Percentiles rank a stretch among this genome's conserved stretches.
These are phyloP conservation scores for Rousettus leschenaultii DNA, from an alignment of 2,113 vertebrate species.

Conservation along the genomic window DNA sequence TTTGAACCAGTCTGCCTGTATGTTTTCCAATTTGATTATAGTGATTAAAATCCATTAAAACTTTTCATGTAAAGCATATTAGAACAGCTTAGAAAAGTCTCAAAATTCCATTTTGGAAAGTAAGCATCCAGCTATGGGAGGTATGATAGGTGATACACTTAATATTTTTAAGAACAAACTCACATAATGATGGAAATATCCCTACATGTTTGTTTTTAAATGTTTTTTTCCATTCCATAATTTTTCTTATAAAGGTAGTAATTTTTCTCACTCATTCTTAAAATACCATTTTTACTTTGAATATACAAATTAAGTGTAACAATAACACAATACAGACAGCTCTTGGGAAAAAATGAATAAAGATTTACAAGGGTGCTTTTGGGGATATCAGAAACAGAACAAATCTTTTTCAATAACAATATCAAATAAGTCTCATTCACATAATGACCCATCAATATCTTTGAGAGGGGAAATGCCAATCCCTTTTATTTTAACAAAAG, in stretches of 20 bases:
- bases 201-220: not conserved
- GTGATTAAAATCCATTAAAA: not conserved
- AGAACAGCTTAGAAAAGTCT: not conserved
- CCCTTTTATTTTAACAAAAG: not conserved
- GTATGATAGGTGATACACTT: not conserved
- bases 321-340: not conserved
- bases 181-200: not conserved
- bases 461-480: not conserved
- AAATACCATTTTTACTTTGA: slow-evolving; percentile 39
- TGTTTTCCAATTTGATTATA: not conserved
- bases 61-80: not conserved
- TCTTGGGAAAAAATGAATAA: not conserved
- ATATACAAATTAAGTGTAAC: slow-evolving; percentile 50
- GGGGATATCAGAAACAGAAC: not conserved
- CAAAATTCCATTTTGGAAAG: not conserved
- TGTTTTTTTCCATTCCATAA: not conserved
- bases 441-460: not conserved
- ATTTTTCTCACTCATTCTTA: slow-evolving; percentile 29
- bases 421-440: not conserved
- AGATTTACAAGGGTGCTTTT: not conserved
- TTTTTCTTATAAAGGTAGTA: not conserved
- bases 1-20: not conserved
- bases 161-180: slow-evolving; percentile 12
- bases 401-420: not conserved
- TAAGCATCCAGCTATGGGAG: not conserved